Percentiles rank a stretch among this genome's conserved stretches.
Evolutionary conservation across 2,113 vertebrate genomes (phyloP).

Genomic region (Bubo blakistoni): DNA sequence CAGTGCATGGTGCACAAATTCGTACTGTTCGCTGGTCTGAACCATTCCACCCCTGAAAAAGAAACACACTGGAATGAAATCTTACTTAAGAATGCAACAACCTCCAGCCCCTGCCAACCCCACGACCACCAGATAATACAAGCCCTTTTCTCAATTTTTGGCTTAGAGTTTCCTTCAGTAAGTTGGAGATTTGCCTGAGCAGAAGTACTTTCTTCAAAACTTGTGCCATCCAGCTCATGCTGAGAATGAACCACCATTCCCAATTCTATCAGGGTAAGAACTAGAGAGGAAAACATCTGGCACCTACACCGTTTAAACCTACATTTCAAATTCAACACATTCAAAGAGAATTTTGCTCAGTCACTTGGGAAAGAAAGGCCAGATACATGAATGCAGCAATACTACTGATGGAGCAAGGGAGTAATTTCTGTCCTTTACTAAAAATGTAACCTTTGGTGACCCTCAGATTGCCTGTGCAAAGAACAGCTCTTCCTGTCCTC

Average conservation of each 20-base stretch:
- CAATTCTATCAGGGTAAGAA: neutral
- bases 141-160: neutral
- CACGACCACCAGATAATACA: neutral
- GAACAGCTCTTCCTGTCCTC: conserved; percentile 74
- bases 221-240: neutral
- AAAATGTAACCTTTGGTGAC: conserved; percentile 72
- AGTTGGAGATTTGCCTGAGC: neutral
- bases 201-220: neutral
- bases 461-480: conserved; percentile 66
- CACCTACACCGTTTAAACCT: neutral
- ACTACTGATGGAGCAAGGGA: neutral
- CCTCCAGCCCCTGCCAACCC: neutral
- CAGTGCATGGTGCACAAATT: conserved; percentile 94
- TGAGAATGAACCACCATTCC: neutral
- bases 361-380: neutral
- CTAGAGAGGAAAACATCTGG: neutral
- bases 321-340: neutral
- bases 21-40: conserved; percentile 97
- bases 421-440: conserved; percentile 59
- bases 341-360: neutral
- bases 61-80: neutral
- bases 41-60: conserved; percentile 93
- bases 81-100: neutral
- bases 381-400: neutral
- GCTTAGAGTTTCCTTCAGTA: neutral